Percentiles rank a stretch among this genome's conserved stretches.
Conservation (phyloP, 2,797 vertebrate species). For the Sebastes diaconus region DNA sequence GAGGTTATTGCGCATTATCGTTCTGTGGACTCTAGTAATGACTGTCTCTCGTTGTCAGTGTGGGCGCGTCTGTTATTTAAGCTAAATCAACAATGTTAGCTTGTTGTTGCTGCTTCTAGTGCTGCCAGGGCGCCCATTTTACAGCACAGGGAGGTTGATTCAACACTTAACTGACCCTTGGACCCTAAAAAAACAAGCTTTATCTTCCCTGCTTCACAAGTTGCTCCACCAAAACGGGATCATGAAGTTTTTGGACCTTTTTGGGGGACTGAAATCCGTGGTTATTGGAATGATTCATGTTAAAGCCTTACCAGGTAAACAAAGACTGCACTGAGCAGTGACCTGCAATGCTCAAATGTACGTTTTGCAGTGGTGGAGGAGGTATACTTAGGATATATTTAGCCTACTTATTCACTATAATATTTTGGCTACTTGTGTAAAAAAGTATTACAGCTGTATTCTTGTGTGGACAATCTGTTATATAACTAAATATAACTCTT, state of each 20-base stretch:
- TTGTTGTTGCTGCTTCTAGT: slow-evolving; percentile 1
- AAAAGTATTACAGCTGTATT: too few species aligned
- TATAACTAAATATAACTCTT: background rate
- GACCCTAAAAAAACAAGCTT: background rate
- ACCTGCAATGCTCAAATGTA: too few species aligned
- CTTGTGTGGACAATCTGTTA: background rate
- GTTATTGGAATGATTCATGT: slow-evolving; percentile 89
- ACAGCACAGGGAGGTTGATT: background rate
- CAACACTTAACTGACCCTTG: slow-evolving; percentile 64
- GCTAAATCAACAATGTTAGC: slow-evolving; percentile 17
- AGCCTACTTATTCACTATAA: too few species aligned
- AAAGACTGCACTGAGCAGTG: background rate
- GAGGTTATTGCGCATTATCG: accelerated
- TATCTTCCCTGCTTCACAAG: too few species aligned
- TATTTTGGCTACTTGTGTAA: too few species aligned
- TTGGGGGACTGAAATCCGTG: slow-evolving; percentile 81
- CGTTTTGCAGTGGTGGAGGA: too few species aligned
- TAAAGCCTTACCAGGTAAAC: slow-evolving; percentile 87
- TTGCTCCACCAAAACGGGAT: background rate
- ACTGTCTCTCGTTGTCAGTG: background rate
- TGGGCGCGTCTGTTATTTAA: slow-evolving; percentile 7
- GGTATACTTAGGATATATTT: too few species aligned
- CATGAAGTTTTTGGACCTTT: slow-evolving; percentile 83
- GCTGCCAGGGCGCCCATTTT: slow-evolving; percentile 13
- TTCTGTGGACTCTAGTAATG: accelerated